Evolutionary conservation across 2,113 vertebrate species (phyloP).

Genomic region (Brienomyrus longianalis): DNA sequence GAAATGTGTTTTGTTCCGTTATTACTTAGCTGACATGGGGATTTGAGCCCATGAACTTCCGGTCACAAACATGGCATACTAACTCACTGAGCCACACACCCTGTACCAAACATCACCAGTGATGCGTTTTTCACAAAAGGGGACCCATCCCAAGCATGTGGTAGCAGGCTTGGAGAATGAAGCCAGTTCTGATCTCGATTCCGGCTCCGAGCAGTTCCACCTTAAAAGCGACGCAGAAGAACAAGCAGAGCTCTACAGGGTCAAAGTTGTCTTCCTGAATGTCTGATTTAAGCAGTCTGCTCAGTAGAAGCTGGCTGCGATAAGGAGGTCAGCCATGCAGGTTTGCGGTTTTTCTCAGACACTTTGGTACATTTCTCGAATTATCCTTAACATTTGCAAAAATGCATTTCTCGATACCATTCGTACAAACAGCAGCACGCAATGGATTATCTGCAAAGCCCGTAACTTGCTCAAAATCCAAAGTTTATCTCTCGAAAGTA

Average conservation of each 20-base stretch:
- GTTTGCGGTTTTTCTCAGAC: not conserved
- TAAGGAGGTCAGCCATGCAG: not conserved
- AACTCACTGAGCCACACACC: not conserved
- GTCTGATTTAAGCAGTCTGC: not conserved
- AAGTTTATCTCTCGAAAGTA: not conserved
- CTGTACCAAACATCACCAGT: not conserved
- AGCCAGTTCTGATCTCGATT: not conserved
- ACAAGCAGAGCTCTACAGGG: not conserved
- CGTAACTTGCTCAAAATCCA: not conserved
- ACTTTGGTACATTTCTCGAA: not conserved
- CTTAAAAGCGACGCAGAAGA: not conserved
- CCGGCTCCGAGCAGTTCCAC: not conserved
- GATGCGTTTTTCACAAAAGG: not conserved
- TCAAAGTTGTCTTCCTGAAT: not conserved
- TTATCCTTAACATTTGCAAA: not conserved
- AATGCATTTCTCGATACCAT: not conserved
- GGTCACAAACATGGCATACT: not conserved
- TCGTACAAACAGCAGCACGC: not conserved
- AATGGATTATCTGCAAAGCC: not conserved
- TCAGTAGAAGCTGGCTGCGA: not conserved
- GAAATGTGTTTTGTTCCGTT: not conserved
- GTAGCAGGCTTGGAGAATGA: not conserved
- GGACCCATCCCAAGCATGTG: not conserved
- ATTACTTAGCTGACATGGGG: not conserved
- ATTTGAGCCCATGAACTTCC: not conserved